Conservation (phyloP, 2,113 vertebrate genomes). For the Dissostichus mawsoni region DNA sequence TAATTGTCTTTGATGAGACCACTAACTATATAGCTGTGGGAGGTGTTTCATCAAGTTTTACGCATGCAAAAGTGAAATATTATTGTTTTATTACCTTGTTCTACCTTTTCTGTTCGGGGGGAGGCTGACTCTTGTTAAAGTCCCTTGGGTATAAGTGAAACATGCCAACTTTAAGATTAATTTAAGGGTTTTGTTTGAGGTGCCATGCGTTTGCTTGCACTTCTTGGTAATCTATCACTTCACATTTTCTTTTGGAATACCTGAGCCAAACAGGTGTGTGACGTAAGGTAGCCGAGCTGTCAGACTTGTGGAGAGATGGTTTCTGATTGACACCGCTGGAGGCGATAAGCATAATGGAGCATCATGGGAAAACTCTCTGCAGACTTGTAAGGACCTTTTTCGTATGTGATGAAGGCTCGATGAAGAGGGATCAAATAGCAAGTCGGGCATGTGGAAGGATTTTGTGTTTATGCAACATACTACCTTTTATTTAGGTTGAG, state of each 20-base stretch:
- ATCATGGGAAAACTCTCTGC: slow-evolving; percentile 68
- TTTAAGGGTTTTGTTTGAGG: slow-evolving; percentile 7
- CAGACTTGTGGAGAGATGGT: slow-evolving; percentile 52
- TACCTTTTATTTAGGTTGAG: not conserved
- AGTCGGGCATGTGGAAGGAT: slow-evolving; percentile 18
- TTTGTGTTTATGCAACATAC: slow-evolving; percentile 13
- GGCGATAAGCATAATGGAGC: slow-evolving; percentile 60
- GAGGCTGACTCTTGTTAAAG: not conserved
- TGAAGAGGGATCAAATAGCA: slow-evolving; percentile 55
- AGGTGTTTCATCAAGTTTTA: slow-evolving; percentile 61
- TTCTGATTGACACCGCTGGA: slow-evolving; percentile 68
- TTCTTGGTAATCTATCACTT: slow-evolving; percentile 37
- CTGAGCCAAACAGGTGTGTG: slow-evolving; percentile 72
- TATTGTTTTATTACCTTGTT: slow-evolving; percentile 8
- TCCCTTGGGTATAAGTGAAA: slow-evolving; percentile 15
- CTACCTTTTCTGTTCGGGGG: slow-evolving; percentile 15
- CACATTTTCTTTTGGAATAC: slow-evolving; percentile 47
- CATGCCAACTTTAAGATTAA: slow-evolving; percentile 3
- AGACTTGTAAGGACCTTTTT: slow-evolving; percentile 63
- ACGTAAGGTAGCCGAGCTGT: slow-evolving; percentile 62
- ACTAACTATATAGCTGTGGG: slow-evolving; percentile 65
- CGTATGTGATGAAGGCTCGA: slow-evolving; percentile 55
- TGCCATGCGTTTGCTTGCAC: not conserved
- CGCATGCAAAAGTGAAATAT: slow-evolving; percentile 34
- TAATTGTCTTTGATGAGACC: slow-evolving; percentile 73